These are phyloP conservation scores for Mesaphorura yosii DNA, from an alignment of 1,140 invertebrate species.

Conservation along the genomic window DNA sequence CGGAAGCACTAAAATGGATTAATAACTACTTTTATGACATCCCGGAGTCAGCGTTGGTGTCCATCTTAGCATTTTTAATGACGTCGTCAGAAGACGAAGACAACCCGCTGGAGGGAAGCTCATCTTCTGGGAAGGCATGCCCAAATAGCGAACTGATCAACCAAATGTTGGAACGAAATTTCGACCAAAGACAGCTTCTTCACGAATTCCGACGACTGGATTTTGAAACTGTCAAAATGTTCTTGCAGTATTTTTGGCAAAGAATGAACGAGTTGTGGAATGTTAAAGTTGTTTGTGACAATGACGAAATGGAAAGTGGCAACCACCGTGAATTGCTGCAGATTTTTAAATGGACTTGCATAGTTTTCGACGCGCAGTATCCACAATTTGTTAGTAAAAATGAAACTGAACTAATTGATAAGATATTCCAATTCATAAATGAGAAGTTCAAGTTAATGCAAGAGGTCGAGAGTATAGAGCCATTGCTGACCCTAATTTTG, in stretches of 20 bases:
- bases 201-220: constrained; percentile 3
- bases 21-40: constrained; percentile 24
- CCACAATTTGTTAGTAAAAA: constrained; percentile 24
- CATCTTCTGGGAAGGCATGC: not conserved
- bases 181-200: constrained; percentile 10
- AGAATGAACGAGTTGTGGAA: constrained; percentile 9
- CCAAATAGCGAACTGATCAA: constrained; percentile 3
- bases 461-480: constrained; percentile 17
- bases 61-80: constrained; percentile 6
- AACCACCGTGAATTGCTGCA: not conserved
- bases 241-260: constrained; percentile 8
- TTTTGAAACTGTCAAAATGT: constrained; percentile 7
- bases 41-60: constrained; percentile 19
- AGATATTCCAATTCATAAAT: constrained; percentile 9
- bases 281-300: not conserved
- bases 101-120: not conserved
- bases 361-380: constrained; percentile 23
- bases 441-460: constrained; percentile 17
- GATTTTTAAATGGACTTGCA: constrained; percentile 18
- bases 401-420: constrained; percentile 16
- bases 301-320: not conserved
- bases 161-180: constrained; percentile 15
- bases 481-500: constrained; percentile 17
- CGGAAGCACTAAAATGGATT: constrained; percentile 19
- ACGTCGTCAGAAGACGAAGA: not conserved